phyloP scores from a whole-genome alignment of 2,888 invertebrate species.

The Leuctra nigra region DNA sequence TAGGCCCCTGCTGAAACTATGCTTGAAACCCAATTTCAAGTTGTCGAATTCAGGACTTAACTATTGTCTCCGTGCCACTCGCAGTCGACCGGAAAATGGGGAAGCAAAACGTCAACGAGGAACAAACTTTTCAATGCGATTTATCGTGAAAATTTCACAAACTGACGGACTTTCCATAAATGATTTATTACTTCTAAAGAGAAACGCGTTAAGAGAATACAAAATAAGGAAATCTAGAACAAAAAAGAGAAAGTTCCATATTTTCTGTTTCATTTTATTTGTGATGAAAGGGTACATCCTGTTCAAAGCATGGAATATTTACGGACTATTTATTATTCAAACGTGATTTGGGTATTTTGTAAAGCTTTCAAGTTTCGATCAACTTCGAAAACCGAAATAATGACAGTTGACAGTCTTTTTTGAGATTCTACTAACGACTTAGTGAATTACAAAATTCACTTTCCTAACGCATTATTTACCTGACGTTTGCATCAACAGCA shows the following conservation, averaged over 20 bases:
- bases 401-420: no score
- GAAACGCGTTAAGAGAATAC: slow-evolving; percentile 14
- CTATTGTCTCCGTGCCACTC: slow-evolving; percentile 1
- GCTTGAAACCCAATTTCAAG: slow-evolving; percentile 5
- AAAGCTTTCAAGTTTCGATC: no score
- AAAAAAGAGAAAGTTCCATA: not conserved
- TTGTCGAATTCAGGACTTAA: not conserved
- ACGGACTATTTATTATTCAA: no score
- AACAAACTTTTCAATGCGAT: slow-evolving; percentile 17
- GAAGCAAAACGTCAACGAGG: not conserved
- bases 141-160: slow-evolving; percentile 9
- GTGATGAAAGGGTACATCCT: not conserved
- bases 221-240: slow-evolving; percentile 4
- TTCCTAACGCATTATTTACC: no score
- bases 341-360: no score
- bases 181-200: slow-evolving; percentile 14
- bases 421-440: no score
- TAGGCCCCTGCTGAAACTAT: not conserved
- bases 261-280: not conserved
- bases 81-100: slow-evolving; percentile 1
- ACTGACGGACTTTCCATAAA: slow-evolving; percentile 16
- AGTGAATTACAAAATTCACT: no score
- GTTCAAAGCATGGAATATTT: no score
- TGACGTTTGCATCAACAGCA: no score
- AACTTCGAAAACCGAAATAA: no score